Percentiles rank a stretch among this genome's conserved stretches.
Evolutionary conservation across 2,888 invertebrate species (phyloP).

Genomic region (Carpatolechia fugitivella): DNA sequence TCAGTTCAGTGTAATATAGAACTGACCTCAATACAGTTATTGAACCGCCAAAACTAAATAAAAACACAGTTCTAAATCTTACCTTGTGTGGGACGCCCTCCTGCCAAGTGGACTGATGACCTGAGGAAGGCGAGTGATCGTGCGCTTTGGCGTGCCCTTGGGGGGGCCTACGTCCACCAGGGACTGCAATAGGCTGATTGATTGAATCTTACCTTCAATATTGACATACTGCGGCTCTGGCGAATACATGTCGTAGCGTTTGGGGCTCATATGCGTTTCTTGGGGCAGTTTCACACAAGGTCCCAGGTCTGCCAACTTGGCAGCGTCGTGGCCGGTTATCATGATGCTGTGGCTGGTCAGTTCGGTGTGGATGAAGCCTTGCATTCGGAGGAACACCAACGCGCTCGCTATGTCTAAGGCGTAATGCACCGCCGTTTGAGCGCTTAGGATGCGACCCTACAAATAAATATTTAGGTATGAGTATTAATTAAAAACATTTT

Average conservation of each 20-base stretch:
- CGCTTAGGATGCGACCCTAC: conserved; percentile 63
- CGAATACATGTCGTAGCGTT: conserved; percentile 50
- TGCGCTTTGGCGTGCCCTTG: too few relatives aligned
- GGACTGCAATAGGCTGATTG: too few relatives aligned
- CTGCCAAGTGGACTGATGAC: too few relatives aligned
- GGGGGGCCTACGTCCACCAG: too few relatives aligned
- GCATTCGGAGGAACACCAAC: conserved; percentile 67
- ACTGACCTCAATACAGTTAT: too few relatives aligned
- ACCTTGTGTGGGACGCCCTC: too few relatives aligned
- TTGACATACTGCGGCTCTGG: conserved; percentile 70
- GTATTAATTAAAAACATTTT: too few relatives aligned
- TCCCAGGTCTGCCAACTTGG: conserved; percentile 67
- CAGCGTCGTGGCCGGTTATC: conserved; percentile 61
- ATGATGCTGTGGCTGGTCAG: conserved; percentile 63
- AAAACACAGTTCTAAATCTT: too few relatives aligned
- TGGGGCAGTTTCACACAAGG: conserved; percentile 45
- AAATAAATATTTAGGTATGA: too few relatives aligned
- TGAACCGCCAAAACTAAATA: too few relatives aligned
- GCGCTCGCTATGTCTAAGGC: conserved; percentile 68
- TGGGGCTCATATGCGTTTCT: conserved; percentile 24
- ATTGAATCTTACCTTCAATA: conserved; percentile 50
- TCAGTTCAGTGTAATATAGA: conserved; percentile 68
- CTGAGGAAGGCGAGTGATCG: too few relatives aligned
- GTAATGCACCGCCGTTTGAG: conserved; percentile 63
- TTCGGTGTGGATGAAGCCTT: conserved; percentile 68